phyloP scores from a whole-genome alignment of 2,888 invertebrate genomes.

The Acronicta alni region DNA sequence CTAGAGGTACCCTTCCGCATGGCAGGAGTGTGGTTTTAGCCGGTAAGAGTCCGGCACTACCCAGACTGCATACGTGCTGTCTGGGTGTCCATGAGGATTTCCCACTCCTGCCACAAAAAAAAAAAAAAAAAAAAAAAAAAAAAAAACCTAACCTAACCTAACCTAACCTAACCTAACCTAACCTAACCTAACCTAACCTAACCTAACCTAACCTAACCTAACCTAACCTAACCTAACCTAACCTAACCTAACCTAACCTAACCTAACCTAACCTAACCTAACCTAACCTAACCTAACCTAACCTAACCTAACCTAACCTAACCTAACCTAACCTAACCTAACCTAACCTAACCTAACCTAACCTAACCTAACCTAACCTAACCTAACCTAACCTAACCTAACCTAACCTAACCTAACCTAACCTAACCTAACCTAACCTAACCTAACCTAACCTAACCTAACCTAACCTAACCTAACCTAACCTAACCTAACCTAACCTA shows the following conservation, averaged over 20 bases:
- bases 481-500: conserved; percentile 5
- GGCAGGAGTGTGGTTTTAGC: no score
- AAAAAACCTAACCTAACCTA: conserved; percentile 5
- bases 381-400: conserved; percentile 5
- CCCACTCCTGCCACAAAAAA: no score
- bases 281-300: conserved; percentile 5
- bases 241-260: conserved; percentile 5
- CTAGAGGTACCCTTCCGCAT: no score
- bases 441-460: conserved; percentile 5
- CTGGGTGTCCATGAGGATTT: no score
- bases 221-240: conserved; percentile 4
- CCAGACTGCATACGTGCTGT: no score
- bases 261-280: conserved; percentile 5
- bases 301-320: conserved; percentile 5
- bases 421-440: conserved; percentile 5
- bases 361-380: conserved; percentile 5
- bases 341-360: conserved; percentile 5
- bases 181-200: conserved; percentile 5
- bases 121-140: no score
- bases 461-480: conserved; percentile 5
- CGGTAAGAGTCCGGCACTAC: no score
- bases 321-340: conserved; percentile 5
- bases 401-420: conserved; percentile 4
- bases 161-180: conserved; percentile 3
- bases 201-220: conserved; percentile 5